phyloP scores from a whole-genome alignment of 2,888 invertebrate species.

The Leucophora obtusa region DNA sequence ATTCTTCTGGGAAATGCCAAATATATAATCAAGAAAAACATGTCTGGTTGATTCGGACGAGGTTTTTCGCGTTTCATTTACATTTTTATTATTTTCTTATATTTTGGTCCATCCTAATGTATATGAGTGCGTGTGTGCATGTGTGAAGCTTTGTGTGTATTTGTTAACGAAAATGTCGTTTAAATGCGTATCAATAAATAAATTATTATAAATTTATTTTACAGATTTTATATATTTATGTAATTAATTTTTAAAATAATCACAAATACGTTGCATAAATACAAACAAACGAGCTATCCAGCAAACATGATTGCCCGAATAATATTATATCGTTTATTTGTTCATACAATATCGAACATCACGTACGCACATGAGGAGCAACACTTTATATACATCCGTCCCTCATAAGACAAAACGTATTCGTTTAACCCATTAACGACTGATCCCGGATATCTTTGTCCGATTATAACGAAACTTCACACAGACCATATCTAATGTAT shows the following conservation, averaged over 20 bases:
- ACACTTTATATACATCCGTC: neutral
- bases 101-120: too few relatives aligned
- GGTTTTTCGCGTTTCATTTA: too few relatives aligned
- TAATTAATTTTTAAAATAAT: conserved; percentile 78
- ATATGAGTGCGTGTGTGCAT: conserved; percentile 2
- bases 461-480: too few relatives aligned
- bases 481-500: too few relatives aligned
- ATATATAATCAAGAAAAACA: too few relatives aligned
- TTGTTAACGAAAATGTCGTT: conserved; percentile 44
- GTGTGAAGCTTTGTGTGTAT: too few relatives aligned
- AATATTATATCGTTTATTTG: conserved; percentile 3
- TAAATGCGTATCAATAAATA: conserved; percentile 75
- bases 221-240: conserved; percentile 75
- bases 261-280: conserved; percentile 71
- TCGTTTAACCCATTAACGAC: too few relatives aligned
- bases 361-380: neutral
- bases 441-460: too few relatives aligned
- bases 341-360: conserved; percentile 40
- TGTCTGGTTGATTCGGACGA: too few relatives aligned
- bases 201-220: conserved; percentile 77
- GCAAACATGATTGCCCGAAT: conserved; percentile 30
- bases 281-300: conserved; percentile 32
- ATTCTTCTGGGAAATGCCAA: too few relatives aligned
- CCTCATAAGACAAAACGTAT: neutral
- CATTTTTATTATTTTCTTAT: too few relatives aligned